These are phyloP conservation scores for Eupleurogrammus muticus DNA, from an alignment of 2,797 vertebrate genomes.

Conservation along the genomic window DNA sequence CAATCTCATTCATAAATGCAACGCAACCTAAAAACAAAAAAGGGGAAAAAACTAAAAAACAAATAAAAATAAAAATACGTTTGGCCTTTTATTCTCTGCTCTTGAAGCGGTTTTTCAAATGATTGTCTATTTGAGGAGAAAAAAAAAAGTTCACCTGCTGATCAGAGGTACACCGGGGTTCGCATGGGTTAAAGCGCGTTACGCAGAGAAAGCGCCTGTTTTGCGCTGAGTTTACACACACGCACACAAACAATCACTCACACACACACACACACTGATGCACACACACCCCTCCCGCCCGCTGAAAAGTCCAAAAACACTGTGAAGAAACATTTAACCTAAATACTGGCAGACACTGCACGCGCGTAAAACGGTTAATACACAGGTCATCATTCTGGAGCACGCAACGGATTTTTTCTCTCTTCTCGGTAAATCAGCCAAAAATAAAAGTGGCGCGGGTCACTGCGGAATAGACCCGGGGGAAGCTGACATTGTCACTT, in stretches of 20 bases:
- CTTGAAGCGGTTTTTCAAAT: slow-evolving; percentile 7
- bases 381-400: neutral
- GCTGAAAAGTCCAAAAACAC: slow-evolving; percentile 28
- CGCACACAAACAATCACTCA: neutral
- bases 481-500: slow-evolving; percentile 23
- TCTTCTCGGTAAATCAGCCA: neutral
- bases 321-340: slow-evolving; percentile 18
- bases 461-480: slow-evolving; percentile 18
- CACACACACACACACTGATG: neutral
- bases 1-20: neutral
- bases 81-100: slow-evolving; percentile 4
- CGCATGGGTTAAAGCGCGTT: slow-evolving; percentile 8
- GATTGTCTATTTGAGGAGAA: neutral
- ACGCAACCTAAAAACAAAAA: slow-evolving; percentile 1
- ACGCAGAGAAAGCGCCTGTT: slow-evolving; percentile 17
- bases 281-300: neutral
- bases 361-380: neutral
- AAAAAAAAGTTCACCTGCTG: slow-evolving; percentile 30
- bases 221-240: slow-evolving; percentile 8
- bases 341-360: neutral
- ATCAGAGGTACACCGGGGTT: slow-evolving; percentile 8
- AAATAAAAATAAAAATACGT: neutral
- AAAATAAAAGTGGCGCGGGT: neutral
- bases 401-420: neutral
- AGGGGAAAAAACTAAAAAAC: too few species aligned